Percentiles rank a stretch among this genome's conserved stretches.
phyloP scores from a whole-genome alignment of 2,113 vertebrate genomes.

The Ctenomys sociabilis region DNA sequence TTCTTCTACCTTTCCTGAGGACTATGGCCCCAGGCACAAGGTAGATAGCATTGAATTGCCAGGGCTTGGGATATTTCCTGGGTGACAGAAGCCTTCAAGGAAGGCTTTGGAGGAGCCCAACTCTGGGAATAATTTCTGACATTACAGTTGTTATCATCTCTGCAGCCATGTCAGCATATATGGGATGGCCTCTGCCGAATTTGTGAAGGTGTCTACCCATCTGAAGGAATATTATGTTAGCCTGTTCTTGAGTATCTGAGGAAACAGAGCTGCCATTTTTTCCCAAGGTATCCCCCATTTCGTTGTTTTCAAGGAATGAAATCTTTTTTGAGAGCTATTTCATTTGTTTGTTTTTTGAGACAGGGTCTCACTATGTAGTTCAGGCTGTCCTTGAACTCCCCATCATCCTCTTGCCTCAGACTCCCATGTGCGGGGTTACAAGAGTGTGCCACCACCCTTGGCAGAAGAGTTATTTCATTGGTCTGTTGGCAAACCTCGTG shows the following conservation, averaged over 20 bases:
- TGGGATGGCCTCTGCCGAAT: neutral
- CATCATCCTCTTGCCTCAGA: neutral
- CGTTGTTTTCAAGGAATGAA: neutral
- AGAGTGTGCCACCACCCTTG: neutral
- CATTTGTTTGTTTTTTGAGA: neutral
- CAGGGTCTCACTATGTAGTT: neutral
- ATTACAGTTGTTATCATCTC: neutral
- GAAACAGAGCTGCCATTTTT: neutral
- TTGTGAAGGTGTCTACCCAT: neutral
- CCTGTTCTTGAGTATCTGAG: neutral
- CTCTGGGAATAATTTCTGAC: neutral
- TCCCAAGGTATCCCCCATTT: neutral
- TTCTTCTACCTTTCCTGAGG: neutral
- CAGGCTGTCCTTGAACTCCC: neutral
- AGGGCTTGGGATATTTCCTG: neutral
- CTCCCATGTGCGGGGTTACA: neutral
- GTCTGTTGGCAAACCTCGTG: neutral
- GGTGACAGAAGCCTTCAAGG: neutral
- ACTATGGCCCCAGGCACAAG: neutral
- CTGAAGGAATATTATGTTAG: neutral
- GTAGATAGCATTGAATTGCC: neutral
- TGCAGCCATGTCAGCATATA: neutral
- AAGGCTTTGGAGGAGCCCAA: neutral
- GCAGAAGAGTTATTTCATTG: neutral
- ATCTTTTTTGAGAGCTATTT: neutral